Evolutionary conservation across 1,140 invertebrate species (phyloP).

Genomic region (Cepaea nemoralis): DNA sequence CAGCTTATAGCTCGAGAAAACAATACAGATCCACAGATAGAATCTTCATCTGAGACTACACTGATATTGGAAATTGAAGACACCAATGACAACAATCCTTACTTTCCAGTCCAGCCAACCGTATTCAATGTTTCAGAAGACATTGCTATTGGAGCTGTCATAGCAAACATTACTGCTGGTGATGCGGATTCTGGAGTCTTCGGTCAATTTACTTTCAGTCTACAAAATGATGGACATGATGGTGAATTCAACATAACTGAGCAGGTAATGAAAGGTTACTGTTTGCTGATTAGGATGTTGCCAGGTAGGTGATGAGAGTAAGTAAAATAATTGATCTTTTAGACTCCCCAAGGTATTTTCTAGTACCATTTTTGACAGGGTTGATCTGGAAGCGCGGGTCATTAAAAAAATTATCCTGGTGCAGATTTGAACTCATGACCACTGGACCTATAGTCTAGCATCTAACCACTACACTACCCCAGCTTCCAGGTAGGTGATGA

Average conservation of each 20-base stretch:
- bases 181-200: constrained; percentile 7
- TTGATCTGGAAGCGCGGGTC: too few relatives aligned
- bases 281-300: too few relatives aligned
- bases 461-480: too few relatives aligned
- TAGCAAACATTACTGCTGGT: not conserved
- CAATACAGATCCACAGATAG: not conserved
- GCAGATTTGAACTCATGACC: too few relatives aligned
- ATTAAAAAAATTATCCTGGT: too few relatives aligned
- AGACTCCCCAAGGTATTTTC: too few relatives aligned
- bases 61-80: constrained; percentile 7
- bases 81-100: constrained; percentile 14
- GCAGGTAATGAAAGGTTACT: too few relatives aligned
- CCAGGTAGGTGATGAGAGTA: too few relatives aligned
- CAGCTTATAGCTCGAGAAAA: not conserved
- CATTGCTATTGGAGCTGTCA: not conserved
- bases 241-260: constrained; percentile 19
- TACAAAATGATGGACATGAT: constrained; percentile 11
- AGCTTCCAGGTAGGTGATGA: too few relatives aligned
- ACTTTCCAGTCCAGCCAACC: not conserved
- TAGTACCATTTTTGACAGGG: too few relatives aligned
- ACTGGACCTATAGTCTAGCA: too few relatives aligned
- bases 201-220: constrained; percentile 17
- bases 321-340: too few relatives aligned
- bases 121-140: constrained; percentile 5
- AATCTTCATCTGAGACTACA: not conserved